Evolutionary conservation across 1,140 invertebrate species (phyloP).

Genomic region (Drosophila biarmipes): DNA sequence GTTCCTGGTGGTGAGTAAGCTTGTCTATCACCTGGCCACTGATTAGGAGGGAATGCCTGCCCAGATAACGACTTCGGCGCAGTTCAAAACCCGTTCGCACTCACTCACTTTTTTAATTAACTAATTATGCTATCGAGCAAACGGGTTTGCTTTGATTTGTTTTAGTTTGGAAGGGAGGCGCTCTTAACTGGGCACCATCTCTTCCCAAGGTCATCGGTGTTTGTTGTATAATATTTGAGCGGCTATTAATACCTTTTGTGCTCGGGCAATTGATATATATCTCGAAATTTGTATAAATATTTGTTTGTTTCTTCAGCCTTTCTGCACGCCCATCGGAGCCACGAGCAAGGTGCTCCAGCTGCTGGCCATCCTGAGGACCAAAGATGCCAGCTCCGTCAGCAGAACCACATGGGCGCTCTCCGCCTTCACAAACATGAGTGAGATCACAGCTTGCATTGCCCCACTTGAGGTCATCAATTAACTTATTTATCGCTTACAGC

Average conservation of each 20-base stretch:
- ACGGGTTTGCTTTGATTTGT: constrained; percentile 41
- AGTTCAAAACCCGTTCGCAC: constrained; percentile 55
- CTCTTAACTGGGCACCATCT: constrained; percentile 43
- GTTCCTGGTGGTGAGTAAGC: constrained; percentile 87
- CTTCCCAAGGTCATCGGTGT: constrained; percentile 58
- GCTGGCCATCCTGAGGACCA: constrained; percentile 87
- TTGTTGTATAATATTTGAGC: constrained; percentile 72
- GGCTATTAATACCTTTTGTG: constrained; percentile 57
- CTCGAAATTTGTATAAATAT: constrained; percentile 10
- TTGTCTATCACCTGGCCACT: constrained; percentile 25
- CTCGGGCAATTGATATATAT: constrained; percentile 37
- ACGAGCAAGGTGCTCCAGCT: constrained; percentile 89
- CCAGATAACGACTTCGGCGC: constrained; percentile 40
- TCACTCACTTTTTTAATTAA: constrained; percentile 18
- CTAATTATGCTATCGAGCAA: constrained; percentile 48
- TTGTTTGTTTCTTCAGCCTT: constrained; percentile 85
- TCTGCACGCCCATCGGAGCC: constrained; percentile 89
- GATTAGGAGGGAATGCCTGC: constrained; percentile 37
- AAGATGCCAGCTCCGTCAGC: constrained; percentile 88
- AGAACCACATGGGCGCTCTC: constrained; percentile 89
- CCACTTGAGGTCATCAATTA: constrained; percentile 3
- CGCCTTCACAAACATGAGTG: constrained; percentile 89
- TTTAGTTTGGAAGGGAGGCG: constrained; percentile 1
- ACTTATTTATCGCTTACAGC: constrained; percentile 85
- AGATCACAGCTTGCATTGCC: constrained; percentile 69